Evolutionary conservation across 1,140 invertebrate genomes (phyloP).

Genomic region (Thaumatotibia leucotreta): DNA sequence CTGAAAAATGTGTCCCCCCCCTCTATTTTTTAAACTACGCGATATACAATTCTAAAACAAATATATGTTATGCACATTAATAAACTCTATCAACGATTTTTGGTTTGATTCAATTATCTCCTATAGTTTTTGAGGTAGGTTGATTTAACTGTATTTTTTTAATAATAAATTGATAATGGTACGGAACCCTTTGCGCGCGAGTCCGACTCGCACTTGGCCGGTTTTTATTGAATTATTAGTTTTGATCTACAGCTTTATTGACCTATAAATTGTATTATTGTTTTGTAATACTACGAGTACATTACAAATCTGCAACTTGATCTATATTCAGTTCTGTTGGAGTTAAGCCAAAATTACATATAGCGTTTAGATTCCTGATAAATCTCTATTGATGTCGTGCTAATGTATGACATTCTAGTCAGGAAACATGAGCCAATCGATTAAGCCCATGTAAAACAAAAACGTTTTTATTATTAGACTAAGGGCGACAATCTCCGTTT

Average conservation of each 20-base stretch:
- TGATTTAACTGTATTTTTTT: no score
- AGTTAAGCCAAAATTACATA: neutral
- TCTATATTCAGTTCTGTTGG: neutral
- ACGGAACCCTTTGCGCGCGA: no score
- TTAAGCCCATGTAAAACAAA: conserved; percentile 1
- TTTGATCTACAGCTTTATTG: neutral
- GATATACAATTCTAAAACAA: no score
- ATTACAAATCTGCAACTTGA: neutral
- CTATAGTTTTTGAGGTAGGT: no score
- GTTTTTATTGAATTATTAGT: neutral
- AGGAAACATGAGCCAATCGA: neutral
- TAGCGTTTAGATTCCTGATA: neutral
- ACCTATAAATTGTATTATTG: neutral
- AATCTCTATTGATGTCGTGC: neutral
- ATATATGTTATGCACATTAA: no score
- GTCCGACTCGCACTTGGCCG: no score
- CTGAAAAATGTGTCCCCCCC: no score
- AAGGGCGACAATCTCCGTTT: conserved; percentile 10
- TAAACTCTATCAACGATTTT: no score
- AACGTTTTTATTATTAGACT: neutral
- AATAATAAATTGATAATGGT: no score
- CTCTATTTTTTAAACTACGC: no score
- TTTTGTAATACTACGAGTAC: neutral
- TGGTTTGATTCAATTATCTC: no score
- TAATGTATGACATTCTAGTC: neutral